Evolutionary conservation across 2,797 vertebrate genomes (phyloP).

Genomic region (Paguma larvata): DNA sequence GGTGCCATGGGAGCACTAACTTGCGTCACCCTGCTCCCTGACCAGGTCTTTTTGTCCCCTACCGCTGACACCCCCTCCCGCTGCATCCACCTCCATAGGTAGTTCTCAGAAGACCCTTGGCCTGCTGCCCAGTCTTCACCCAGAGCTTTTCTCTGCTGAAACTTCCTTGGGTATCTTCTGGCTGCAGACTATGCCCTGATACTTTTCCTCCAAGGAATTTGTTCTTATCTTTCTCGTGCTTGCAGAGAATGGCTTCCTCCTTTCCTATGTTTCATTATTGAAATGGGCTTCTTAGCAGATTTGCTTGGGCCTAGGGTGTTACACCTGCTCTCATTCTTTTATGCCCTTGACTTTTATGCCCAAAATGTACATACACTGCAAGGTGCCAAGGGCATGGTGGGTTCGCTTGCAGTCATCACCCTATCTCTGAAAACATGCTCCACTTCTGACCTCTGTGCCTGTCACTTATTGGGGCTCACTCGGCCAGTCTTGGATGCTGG

Average conservation of each 20-base stretch:
- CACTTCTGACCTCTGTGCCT: background rate
- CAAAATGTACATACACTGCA: background rate
- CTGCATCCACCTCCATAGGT: background rate
- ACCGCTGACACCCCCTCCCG: fast-evolving
- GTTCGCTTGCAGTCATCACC: background rate
- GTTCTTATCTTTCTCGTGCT: background rate
- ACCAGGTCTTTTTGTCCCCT: background rate
- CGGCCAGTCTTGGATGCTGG: background rate
- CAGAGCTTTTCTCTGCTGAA: background rate
- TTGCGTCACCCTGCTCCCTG: background rate
- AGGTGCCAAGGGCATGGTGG: background rate
- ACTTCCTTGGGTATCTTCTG: background rate
- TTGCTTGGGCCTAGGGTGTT: background rate
- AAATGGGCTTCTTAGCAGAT: background rate
- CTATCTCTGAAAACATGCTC: background rate
- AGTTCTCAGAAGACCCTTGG: background rate
- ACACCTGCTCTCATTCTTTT: background rate
- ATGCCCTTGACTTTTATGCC: background rate
- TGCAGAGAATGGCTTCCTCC: background rate
- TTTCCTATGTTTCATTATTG: background rate
- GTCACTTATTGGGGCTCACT: background rate
- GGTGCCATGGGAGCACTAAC: fast-evolving
- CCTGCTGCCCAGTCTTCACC: background rate
- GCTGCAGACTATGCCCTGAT: background rate
- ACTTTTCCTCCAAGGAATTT: background rate